Base-by-base conservation (phyloP, 2,113 vertebrate genomes). In the Toxotes jaculatrix region DNA sequence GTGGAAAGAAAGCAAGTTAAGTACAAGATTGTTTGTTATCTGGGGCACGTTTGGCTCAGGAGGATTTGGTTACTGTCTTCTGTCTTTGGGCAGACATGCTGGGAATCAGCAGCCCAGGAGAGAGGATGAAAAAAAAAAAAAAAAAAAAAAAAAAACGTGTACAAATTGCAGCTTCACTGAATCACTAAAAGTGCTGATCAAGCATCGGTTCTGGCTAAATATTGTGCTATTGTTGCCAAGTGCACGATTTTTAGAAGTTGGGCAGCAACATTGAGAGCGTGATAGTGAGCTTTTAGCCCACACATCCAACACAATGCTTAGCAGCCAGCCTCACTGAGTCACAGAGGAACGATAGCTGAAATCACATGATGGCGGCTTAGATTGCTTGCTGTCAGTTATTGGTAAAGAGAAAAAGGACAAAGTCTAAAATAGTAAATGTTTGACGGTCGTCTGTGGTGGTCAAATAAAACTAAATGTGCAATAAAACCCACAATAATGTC, bases 1-100 rank as follows among this genome's bases (percentile, higher is more conserved):
- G 32, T 63, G 16, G 63, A 69, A 64, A 19, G 61, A 61, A 83
- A 76, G 36, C 62, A 21, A 77, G 76, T 72, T 27, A 70, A 75
- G 79, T 53, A 79, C 55, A 64, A 79, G 82, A 43, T 68, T 69
- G 74, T 80, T 87, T 77, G 74, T 89, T 84, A 73, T 89, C 73
- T 88, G 81, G 88, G 87, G 83, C 87, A 82, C 53, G 40, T 69
- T 61, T 74, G 59, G 80, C 82, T 88, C 79, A 34, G 63, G 82
- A 83, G 86, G 83, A 79, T 79, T 83, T 79, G 49, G 62, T 76
- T 87, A 78, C 80, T 4, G 47, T 77, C 42, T 17, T 67, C 69
- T 59, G 83, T 70, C 71, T 87, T 87, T 63, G 38, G 49, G 73
- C 84, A 60, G 67, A 77, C 77, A 57, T 77, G 77, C 55, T n/a